phyloP scores from a whole-genome alignment of 2,113 vertebrate species.

The Nycticryphes semicollaris region DNA sequence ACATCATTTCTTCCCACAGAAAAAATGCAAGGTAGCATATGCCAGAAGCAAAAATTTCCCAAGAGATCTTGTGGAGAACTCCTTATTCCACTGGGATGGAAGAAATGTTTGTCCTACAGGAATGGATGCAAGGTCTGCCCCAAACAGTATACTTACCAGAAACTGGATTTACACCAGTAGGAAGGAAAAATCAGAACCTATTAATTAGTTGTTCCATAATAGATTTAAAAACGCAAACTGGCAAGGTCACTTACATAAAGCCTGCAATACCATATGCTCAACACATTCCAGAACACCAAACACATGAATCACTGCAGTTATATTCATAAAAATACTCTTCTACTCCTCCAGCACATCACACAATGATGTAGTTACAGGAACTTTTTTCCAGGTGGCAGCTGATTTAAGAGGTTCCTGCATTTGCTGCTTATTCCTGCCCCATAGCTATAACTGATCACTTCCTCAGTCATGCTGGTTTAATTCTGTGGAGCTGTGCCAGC shows the following conservation, averaged over 20 bases:
- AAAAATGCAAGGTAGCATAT: not conserved
- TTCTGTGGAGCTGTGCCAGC: not conserved
- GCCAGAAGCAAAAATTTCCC: not conserved
- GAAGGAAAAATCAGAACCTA: conserved; percentile 46
- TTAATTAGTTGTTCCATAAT: conserved; percentile 64
- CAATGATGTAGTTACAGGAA: conserved; percentile 17
- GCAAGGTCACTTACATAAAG: conserved; percentile 67
- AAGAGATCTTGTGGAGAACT: not conserved
- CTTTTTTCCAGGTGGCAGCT: conserved; percentile 36
- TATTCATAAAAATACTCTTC: conserved; percentile 67
- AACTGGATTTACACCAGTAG: not conserved
- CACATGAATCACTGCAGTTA: conserved; percentile 68
- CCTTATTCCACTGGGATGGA: not conserved
- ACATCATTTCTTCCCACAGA: not conserved
- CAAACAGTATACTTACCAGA: not conserved
- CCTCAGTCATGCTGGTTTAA: not conserved
- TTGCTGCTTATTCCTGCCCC: conserved; percentile 2
- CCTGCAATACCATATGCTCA: conserved; percentile 60
- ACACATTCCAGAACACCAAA: conserved; percentile 69
- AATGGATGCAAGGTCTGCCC: not conserved
- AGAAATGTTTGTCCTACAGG: not conserved
- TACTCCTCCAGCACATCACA: conserved; percentile 62
- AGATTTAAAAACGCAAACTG: conserved; percentile 61
- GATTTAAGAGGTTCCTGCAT: conserved; percentile 9
- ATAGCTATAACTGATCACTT: not conserved